Evolutionary conservation across 2,888 invertebrate genomes (phyloP).

Genomic region (Rutpela maculata): DNA sequence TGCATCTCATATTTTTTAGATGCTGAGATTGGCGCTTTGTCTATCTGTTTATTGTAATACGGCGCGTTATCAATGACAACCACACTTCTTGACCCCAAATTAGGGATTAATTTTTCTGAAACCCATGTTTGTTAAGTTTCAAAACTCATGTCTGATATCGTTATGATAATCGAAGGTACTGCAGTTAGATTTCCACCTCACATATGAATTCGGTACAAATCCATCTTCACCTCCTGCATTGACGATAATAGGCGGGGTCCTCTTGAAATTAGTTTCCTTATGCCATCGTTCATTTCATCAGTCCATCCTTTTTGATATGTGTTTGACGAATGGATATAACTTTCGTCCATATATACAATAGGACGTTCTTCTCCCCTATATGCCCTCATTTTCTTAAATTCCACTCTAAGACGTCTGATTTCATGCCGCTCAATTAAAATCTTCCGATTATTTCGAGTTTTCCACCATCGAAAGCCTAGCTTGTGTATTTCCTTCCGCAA

Average conservation of each 20-base stretch:
- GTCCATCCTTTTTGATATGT: not conserved
- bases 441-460: not conserved
- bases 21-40: too few species aligned
- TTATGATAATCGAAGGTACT: slow-evolving; percentile 20
- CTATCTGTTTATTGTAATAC: not conserved
- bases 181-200: slow-evolving; percentile 18
- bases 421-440: not conserved
- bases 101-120: not conserved
- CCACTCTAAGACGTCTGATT: not conserved
- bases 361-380: not conserved
- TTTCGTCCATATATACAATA: not conserved
- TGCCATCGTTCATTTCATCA: not conserved
- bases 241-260: slow-evolving; percentile 19
- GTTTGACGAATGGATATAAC: slow-evolving; percentile 2
- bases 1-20: too few species aligned
- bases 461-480: not conserved
- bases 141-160: slow-evolving; percentile 29
- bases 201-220: slow-evolving; percentile 25
- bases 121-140: slow-evolving; percentile 7
- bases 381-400: not conserved
- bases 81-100: not conserved
- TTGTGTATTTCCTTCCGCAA: not conserved
- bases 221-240: slow-evolving; percentile 27
- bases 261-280: not conserved
- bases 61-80: not conserved